Evolutionary conservation across 2,113 vertebrate genomes (phyloP).

Genomic region (Tyrannus savana): DNA sequence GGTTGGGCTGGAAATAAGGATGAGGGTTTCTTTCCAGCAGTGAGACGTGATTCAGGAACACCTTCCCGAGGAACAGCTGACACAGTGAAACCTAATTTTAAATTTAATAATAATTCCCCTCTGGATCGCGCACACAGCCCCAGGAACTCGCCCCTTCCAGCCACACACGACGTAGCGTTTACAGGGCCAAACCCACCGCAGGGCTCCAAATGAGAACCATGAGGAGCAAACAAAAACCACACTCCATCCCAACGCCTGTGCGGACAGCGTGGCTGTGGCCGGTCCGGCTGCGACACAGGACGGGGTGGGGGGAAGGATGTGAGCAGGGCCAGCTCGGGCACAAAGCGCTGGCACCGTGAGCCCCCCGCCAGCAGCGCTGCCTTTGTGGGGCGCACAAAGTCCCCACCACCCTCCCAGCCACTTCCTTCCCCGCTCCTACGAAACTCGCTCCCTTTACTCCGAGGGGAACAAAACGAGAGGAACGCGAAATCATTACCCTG

Average conservation of each 20-base stretch:
- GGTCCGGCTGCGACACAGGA: not conserved
- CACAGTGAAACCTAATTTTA: not conserved
- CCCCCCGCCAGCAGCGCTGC: not conserved
- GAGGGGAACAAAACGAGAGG: not conserved
- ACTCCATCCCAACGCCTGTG: not conserved
- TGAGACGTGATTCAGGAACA: not conserved
- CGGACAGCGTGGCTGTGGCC: not conserved
- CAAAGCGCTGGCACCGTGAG: not conserved
- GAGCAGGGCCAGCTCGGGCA: not conserved
- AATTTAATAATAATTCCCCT: not conserved
- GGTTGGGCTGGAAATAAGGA: not conserved
- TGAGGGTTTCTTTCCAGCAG: not conserved
- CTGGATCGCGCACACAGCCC: not conserved
- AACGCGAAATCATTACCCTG: not conserved
- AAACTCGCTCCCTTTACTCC: not conserved
- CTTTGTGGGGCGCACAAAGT: not conserved
- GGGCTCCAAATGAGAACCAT: not conserved
- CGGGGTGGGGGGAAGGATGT: not conserved
- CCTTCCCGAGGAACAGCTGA: not conserved
- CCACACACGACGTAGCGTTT: not conserved
- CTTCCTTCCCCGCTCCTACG: not conserved
- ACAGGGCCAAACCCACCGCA: not conserved
- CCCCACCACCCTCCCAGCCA: not conserved
- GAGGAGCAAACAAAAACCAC: not conserved
- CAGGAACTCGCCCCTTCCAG: not conserved